A percentile compares a stretch with the other conserved stretches of the same genome.
Evolutionary conservation across 2,797 vertebrate species (phyloP).

Genomic region (Xenops minutus): DNA sequence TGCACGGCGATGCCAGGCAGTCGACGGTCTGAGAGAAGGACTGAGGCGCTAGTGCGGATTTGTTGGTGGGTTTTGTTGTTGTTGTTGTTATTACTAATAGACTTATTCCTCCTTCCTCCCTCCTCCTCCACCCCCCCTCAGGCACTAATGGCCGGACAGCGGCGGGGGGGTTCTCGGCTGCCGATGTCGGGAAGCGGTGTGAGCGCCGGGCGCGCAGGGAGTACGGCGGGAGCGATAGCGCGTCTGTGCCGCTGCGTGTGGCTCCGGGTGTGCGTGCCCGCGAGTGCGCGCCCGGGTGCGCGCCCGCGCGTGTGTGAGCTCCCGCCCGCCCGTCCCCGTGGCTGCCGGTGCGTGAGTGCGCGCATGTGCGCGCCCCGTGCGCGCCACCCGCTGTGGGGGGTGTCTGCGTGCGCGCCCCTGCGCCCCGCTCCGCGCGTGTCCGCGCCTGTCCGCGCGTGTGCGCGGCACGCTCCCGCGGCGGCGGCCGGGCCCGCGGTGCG

Average conservation of each 20-base stretch:
- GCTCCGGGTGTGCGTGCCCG: not conserved
- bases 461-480: conserved; percentile 41
- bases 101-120: conserved; percentile 51
- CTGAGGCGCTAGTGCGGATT: conserved; percentile 55
- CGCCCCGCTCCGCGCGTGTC: not conserved
- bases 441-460: not conserved
- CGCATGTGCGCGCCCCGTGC: not conserved
- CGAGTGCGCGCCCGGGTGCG: not conserved
- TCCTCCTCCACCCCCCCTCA: conserved; percentile 65
- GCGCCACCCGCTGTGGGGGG: not conserved
- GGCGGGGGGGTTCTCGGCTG: conserved; percentile 77
- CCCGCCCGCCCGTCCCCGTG: not conserved
- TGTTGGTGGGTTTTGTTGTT: conserved; percentile 58
- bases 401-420: not conserved
- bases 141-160: conserved; percentile 68
- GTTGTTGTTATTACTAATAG: conserved; percentile 48
- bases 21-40: conserved; percentile 55
- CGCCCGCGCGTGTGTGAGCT: not conserved
- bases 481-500: not conserved
- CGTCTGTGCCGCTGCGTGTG: conserved; percentile 19
- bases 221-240: conserved; percentile 70
- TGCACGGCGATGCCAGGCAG: conserved; percentile 57
- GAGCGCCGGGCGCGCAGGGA: conserved; percentile 77
- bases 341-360: not conserved
- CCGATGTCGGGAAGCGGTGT: conserved; percentile 80